phyloP scores from a whole-genome alignment of 2,113 vertebrate species.

The Psophia crepitans region DNA sequence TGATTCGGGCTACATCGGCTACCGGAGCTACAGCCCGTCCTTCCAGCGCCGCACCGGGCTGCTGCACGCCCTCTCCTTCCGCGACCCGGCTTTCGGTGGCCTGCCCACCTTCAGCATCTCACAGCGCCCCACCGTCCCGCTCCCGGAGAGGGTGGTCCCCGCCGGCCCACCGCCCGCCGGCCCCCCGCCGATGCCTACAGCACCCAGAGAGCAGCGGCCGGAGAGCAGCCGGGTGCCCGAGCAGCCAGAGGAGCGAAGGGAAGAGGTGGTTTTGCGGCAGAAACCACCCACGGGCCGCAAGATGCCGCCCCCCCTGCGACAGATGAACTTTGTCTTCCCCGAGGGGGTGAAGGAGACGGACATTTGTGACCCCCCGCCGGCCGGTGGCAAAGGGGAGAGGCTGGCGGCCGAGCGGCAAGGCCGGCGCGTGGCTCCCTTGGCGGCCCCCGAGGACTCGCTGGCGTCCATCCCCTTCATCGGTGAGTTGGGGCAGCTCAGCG shows the following conservation, averaged over 20 bases:
- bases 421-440: conserved; percentile 79
- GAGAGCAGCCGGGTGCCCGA: conserved; percentile 32
- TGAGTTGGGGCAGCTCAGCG: conserved; percentile 55
- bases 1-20: conserved; percentile 83
- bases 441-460: conserved; percentile 87
- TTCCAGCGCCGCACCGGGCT: conserved; percentile 93
- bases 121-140: not conserved
- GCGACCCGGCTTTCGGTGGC: conserved; percentile 87
- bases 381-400: conserved; percentile 46
- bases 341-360: conserved; percentile 78
- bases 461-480: conserved; percentile 97
- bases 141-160: not conserved
- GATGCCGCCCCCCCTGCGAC: conserved; percentile 71
- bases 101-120: conserved; percentile 79
- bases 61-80: conserved; percentile 90
- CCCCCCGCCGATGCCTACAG: accelerated
- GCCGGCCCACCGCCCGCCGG: accelerated
- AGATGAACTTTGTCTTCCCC: conserved; percentile 84
- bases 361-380: not conserved
- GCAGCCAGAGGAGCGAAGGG: conserved; percentile 62
- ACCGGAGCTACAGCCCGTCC: conserved; percentile 95
- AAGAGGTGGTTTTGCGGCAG: conserved; percentile 89
- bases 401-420: conserved; percentile 48
- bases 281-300: conserved; percentile 91
- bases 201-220: not conserved